These are phyloP conservation scores for Platygyra sinensis DNA, from an alignment of 64 coral and sea anemone genomes.

Conservation along the genomic window DNA sequence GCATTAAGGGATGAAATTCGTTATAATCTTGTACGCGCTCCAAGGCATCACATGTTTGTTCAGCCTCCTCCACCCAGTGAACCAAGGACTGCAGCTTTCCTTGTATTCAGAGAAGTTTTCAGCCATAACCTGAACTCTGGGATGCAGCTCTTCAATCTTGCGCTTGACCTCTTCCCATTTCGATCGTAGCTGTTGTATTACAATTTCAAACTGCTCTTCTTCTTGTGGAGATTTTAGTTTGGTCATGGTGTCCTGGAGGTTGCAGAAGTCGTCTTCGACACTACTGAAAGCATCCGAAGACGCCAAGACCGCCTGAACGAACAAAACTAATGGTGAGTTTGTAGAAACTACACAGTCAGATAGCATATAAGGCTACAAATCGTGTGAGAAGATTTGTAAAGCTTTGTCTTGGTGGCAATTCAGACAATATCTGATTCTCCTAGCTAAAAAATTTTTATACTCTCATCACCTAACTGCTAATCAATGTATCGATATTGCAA, in stretches of 20 bases:
- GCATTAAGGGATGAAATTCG: slow-evolving; percentile 70
- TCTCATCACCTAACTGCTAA: no score
- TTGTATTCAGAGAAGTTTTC: slow-evolving; percentile 66
- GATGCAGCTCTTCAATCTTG: slow-evolving; percentile 39
- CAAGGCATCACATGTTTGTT: slow-evolving; percentile 40
- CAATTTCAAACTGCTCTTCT: slow-evolving; percentile 51
- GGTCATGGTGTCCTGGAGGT: slow-evolving; percentile 54
- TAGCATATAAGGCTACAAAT: not conserved
- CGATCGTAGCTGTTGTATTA: slow-evolving; percentile 10
- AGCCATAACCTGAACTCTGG: slow-evolving; percentile 51
- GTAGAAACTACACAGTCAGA: no score
- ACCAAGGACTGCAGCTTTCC: slow-evolving; percentile 39
- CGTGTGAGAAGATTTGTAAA: no score
- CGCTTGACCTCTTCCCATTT: slow-evolving; percentile 48
- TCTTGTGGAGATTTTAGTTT: slow-evolving; percentile 43
- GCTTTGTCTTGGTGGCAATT: no score
- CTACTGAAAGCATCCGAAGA: slow-evolving; percentile 32
- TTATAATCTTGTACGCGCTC: slow-evolving; percentile 57
- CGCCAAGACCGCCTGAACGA: slow-evolving; percentile 24
- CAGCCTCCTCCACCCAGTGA: slow-evolving; percentile 47
- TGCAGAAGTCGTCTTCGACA: slow-evolving; percentile 43
- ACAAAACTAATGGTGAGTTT: not conserved
- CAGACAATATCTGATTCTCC: no score
- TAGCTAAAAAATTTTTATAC: no score
- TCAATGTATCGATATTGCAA: no score